These are phyloP conservation scores for Thinocorus orbignyianus DNA, from an alignment of 2,113 vertebrate genomes.

Conservation along the genomic window DNA sequence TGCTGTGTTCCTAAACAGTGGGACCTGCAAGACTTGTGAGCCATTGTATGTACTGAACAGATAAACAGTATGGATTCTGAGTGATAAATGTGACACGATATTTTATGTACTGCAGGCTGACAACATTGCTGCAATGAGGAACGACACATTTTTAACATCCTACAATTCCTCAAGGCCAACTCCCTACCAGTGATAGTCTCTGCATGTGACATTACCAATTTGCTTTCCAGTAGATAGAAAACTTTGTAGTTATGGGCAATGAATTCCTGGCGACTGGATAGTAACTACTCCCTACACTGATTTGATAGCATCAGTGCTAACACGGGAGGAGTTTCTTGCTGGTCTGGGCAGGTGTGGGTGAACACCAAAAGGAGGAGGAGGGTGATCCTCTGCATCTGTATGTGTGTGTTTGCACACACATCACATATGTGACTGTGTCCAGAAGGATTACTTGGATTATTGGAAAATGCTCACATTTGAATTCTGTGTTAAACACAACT, in stretches of 20 bases:
- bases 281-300: background rate
- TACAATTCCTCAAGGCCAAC: background rate
- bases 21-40: background rate
- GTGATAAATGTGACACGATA: background rate
- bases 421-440: background rate
- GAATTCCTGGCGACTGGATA: background rate
- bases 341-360: background rate
- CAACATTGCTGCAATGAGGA: background rate
- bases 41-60: background rate
- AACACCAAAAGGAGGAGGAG: background rate
- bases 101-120: background rate
- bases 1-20: background rate
- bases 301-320: background rate
- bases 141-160: background rate
- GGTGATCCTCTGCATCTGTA: fast-evolving
- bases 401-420: background rate
- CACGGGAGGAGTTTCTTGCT: background rate
- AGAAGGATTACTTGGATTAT: background rate
- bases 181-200: background rate
- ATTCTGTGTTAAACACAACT: background rate
- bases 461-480: background rate
- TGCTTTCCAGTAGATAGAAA: background rate
- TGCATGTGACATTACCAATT: background rate
- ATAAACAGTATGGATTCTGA: background rate
- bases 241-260: background rate